Evolutionary conservation across 2,888 invertebrate genomes (phyloP).

Genomic region (Ophion obscuratus): DNA sequence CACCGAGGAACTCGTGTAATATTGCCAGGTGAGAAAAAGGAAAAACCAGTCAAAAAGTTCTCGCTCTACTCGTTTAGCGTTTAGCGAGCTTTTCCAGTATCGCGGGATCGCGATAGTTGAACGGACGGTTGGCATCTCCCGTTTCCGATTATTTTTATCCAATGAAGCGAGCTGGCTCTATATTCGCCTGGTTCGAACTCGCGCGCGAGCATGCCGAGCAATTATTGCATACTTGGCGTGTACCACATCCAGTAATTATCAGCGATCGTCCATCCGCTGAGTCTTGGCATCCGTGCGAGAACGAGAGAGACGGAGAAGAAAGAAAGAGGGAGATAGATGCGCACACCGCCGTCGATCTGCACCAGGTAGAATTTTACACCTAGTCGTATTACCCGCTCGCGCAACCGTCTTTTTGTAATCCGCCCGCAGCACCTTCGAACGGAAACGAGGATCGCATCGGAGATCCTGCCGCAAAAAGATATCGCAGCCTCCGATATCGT

Average conservation of each 20-base stretch:
- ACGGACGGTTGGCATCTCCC: slow-evolving; percentile 74
- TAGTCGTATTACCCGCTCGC: slow-evolving; percentile 33
- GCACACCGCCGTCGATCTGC: neutral
- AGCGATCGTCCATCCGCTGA: slow-evolving; percentile 65
- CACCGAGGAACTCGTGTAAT: neutral
- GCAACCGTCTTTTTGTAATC: slow-evolving; percentile 9
- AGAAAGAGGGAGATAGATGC: neutral
- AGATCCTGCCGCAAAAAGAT: neutral
- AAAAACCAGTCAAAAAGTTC: neutral
- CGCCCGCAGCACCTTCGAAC: slow-evolving; percentile 1
- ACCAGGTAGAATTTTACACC: slow-evolving; percentile 43
- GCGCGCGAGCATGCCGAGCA: slow-evolving; percentile 72
- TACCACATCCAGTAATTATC: slow-evolving; percentile 79
- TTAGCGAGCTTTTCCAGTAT: slow-evolving; percentile 12
- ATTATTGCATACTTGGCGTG: slow-evolving; percentile 75
- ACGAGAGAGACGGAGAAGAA: neutral
- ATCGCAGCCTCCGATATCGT: neutral
- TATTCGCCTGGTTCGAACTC: slow-evolving; percentile 70
- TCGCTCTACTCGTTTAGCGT: too few species aligned
- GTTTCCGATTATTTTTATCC: slow-evolving; percentile 82
- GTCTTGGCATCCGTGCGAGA: slow-evolving; percentile 39
- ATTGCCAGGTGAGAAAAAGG: slow-evolving; percentile 21
- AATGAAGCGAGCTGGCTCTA: slow-evolving; percentile 34
- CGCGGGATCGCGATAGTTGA: slow-evolving; percentile 31
- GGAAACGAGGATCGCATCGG: slow-evolving; percentile 26